Base-by-base conservation (phyloP, 2,113 vertebrate genomes). In the Stegostoma tigrinum region DNA sequence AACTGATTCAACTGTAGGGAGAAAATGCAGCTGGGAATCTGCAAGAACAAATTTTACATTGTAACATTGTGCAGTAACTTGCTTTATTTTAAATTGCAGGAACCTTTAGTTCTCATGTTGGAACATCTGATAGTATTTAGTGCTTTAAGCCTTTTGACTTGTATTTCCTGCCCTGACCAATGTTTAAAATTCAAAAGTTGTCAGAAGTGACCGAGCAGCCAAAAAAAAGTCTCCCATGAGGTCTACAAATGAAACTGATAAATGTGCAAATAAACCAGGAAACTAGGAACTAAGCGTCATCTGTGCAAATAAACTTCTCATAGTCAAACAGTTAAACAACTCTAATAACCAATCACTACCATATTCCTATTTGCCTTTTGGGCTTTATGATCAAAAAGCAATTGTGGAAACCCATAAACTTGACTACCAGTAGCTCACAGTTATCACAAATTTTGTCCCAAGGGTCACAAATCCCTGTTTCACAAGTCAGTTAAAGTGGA, bases 91-190 rank as follows among this genome's bases (percentile, higher is more conserved):
- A 93, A 93, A 93, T 93, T 95, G 72, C 94, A 72, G 45, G 45
- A 52, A 72, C 38, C 67, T 52, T 95, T 72, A 48, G 67, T 95
- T 95, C 94, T 95, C 94, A 72, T 95, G 94, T 95, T 75, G 68
- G 94, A 95, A 95, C 94, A 95, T 95, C 94, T 95, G 94, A 95
- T 95, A 95, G 94, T 72, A 95, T 95, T 95, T 95, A 95, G 94
- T 95, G 67, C 68, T 95, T 95, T 95, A 95, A 95, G 94, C 94
- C 94, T 95, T 93, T 95, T 95, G 94, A 95, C 94, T 95, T 95
- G 94, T 95, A 95, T 95, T 95, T 95, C 94, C 94, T 95, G 94
- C 94, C 94, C 68, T 75, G 94, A 95, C 68, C 94, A 95, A 70
- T 95, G 94, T 95, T 95, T 95, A 95, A 95, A 95, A 95, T 42